Base-by-base conservation (phyloP, 2,888 invertebrate genomes). In the Phalera bucephala region DNA sequence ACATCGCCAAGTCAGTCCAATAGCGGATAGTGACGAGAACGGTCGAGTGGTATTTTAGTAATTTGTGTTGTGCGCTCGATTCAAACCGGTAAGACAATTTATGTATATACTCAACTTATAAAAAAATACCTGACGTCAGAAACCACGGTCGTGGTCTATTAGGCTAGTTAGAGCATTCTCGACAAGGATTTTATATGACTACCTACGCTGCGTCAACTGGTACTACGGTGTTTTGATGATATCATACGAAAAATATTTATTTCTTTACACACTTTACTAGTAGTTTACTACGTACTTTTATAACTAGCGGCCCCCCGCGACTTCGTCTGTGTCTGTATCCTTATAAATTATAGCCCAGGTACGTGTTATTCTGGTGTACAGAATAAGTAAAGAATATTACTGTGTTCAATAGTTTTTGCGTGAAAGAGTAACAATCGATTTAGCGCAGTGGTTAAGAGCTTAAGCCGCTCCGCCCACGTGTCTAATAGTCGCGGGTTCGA, bases 81-180 rank as follows among this genome's bases (percentile, higher is more conserved):
- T 30, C 49, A 62, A 69, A 72, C 71, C 68, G 72, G 75, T 73
- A 74, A 65, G 69, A 33, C 36, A 25, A 27, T 45, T 56, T 64
- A 54, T 60, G 53, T 65, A 59, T 48, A 37, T 33, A 33, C 58
- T 62, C 60, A 59, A 55, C 63, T 61, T 58, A 52, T n/a, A 56
- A 53, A 62, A 49, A 33, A 47, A 44, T 45, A 38, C 31, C 30
- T 42, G 19, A 33, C 30, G 49, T 45, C 33, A 34, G 23, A 37
- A 45, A 36, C 36, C 33, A 46, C 10, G 38, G 31, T 23, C 32
- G 30, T 38, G 21, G 29, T 46, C 42, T 25, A 45, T 61, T 59
- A 53, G 35, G 33, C 38, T 45, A 42, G 33, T 60, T 56, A 59
- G 51, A 42, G 32, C 32, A 28, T 27, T 14, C 13, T 10, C 33